Base-by-base conservation (phyloP, 2,113 vertebrate species). In the Trochalopteron elliotii region DNA sequence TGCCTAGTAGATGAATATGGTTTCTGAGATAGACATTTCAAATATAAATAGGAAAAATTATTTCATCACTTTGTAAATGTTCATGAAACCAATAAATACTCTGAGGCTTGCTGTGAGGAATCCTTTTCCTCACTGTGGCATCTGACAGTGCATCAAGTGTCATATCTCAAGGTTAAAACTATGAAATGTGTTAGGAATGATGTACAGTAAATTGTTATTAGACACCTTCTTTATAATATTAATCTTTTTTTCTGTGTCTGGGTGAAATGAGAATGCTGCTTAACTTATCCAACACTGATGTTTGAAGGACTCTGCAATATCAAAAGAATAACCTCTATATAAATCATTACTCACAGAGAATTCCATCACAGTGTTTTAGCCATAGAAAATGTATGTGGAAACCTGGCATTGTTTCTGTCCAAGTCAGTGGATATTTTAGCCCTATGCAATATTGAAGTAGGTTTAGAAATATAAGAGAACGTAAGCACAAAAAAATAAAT, bases 91-190 rank as follows among this genome's bases (percentile, higher is more conserved):
- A 86, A 56, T 57, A 93, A 76, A 63, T 88, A 93, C 55, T 85
- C 71, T 39, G 45, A 80, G 59, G 82, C 75, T 90, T 93, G 39
- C 71, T 83, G n/a, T 42, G 50, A 87, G 53, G 45, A 74, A 68
- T 60, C 35, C 3, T 88, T 96, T 94, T 86, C 67, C 67, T 92
- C 72, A 40, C 45, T 90, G 10, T 80, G 67, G 23, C 78, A 65
- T 85, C 53, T 88, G 85, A 92, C 70, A 90, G 67, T 68, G 57
- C 25, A 80, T 94, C 49, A 75, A 49, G 15, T 77, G 67, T 70
- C 75, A 61, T 53, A 44, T 92, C 60, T 95, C 88, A 93, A 90
- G 88, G 88, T 84, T 85, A 89, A 69, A 90, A 88, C 40, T 75
- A 45, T 76, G 31, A 85, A 88, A 90, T 85, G 8, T 50, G 11